phyloP scores from a whole-genome alignment of 2,888 invertebrate species.

The Amphipyra tragopoginis region DNA sequence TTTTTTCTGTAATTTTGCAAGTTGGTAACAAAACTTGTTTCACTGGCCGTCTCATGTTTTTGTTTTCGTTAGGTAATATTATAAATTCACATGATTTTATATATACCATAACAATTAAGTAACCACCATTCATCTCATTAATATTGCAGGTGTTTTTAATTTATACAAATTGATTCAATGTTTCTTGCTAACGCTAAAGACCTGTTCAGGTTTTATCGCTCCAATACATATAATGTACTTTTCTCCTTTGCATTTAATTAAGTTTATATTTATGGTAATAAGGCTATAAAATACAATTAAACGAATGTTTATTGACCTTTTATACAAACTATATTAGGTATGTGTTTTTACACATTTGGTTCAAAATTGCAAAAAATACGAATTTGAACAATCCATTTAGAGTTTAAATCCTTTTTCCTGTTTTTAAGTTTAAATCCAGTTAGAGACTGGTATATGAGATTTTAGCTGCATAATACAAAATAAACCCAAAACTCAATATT shows the following conservation, averaged over 20 bases:
- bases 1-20: conserved; percentile 63
- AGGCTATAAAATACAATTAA: neutral
- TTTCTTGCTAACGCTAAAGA: conserved; percentile 49
- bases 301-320: conserved; percentile 1
- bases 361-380: neutral
- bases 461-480: conserved; percentile 7
- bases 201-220: conserved; percentile 50
- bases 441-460: neutral
- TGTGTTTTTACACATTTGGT: neutral
- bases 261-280: neutral
- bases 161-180: conserved; percentile 73
- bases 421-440: neutral
- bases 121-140: conserved; percentile 64
- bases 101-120: conserved; percentile 64
- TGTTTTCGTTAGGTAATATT: conserved; percentile 50
- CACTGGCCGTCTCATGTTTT: conserved; percentile 49
- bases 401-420: too few species aligned
- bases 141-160: conserved; percentile 78
- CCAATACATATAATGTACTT: conserved; percentile 30
- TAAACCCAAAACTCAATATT: too few species aligned
- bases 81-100: conserved; percentile 45
- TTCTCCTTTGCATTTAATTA: conserved; percentile 31
- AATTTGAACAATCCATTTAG: neutral
- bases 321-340: neutral
- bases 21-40: conserved; percentile 65